A percentile compares a stretch with the other conserved stretches of the same genome.
phyloP scores from a whole-genome alignment of 2,797 vertebrate species.

The Chelmon rostratus region DNA sequence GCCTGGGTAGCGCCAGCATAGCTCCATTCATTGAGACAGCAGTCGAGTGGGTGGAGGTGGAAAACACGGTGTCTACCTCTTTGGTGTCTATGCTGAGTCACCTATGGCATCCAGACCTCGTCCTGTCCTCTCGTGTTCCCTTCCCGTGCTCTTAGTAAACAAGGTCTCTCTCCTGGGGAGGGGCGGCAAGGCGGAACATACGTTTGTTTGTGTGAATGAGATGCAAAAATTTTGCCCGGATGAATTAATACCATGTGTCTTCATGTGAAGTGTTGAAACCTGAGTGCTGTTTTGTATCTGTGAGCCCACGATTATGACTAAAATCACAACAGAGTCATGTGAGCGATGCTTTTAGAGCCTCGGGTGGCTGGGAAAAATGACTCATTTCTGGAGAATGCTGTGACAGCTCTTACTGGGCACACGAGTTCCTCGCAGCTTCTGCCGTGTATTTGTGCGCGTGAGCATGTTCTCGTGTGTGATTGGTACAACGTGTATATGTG shows the following conservation, averaged over 20 bases:
- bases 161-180: slow-evolving; percentile 57
- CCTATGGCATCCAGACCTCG: slow-evolving; percentile 64
- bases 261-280: slow-evolving; percentile 6
- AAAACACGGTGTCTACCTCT: slow-evolving; percentile 56
- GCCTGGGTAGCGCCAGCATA: slow-evolving; percentile 19
- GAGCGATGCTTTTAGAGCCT: slow-evolving; percentile 56
- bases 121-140: slow-evolving; percentile 64
- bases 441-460: slow-evolving; percentile 64
- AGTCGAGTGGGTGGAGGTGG: slow-evolving; percentile 47
- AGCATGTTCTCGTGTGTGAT: slow-evolving; percentile 57
- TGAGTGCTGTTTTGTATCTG: slow-evolving; percentile 30
- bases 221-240: slow-evolving; percentile 12
- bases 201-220: slow-evolving; percentile 40
- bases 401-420: slow-evolving; percentile 71
- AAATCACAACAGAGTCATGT: slow-evolving; percentile 70
- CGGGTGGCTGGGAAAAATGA: slow-evolving; percentile 59
- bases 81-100: slow-evolving; percentile 76
- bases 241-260: slow-evolving; percentile 35
- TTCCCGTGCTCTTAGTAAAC: slow-evolving; percentile 70
- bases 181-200: slow-evolving; percentile 32
- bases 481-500: slow-evolving; percentile 41
- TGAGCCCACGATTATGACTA: slow-evolving; percentile 20
- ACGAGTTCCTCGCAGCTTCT: slow-evolving; percentile 66
- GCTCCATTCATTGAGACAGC: slow-evolving; percentile 65
- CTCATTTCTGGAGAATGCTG: slow-evolving; percentile 71